Base-by-base conservation (phyloP, 2,113 vertebrate genomes). In the Glaucomys volans region DNA sequence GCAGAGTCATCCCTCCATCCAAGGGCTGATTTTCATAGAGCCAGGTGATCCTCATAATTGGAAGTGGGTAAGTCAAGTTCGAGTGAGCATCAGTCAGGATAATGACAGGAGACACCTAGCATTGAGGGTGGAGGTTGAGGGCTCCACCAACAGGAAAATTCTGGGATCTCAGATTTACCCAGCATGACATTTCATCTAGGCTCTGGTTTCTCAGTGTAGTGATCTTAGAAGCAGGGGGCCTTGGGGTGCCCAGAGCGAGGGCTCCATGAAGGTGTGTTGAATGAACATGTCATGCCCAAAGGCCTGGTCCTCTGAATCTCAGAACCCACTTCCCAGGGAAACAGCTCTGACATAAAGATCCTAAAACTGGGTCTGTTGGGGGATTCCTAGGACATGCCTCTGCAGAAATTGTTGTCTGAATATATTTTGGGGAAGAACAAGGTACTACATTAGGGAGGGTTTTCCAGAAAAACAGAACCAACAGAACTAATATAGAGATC, bases 191-290 rank as follows among this genome's bases (percentile, higher is more conserved):
- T 22, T 18, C n/a, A 67, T 17, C 67, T 57, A 57, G 59, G 26
- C 26, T 80, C 57, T 62, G 81, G 11, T 14, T 30, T 90, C 86
- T 90, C 52, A n/a, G 26, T 37, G 30, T 6, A 8, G 30, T 5
- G 14, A 69, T 22, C 59, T 37, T 30, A 74, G 91, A 28, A 81
- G 75, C 16, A 16, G 12, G 24, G 47, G 18, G 24, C 32, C 66
- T 62, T 0, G 35, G 35, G 20, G 28, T 44, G 52, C 0, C 0
- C 67, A 20, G 3, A 3, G 13, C 5, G 13, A 71, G 4, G 40
- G 26, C 24, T 83, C 44, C 10, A 14, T 50, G 32, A 30, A 76
- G 1, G 3, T 35, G 37, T 30, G 17, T 22, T 42, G 37, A 8
- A 22, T 35, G 52, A 72, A 88, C 30, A n/a, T 12, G 5, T 2